Percentiles rank a stretch among this genome's conserved stretches.
Conservation (phyloP, 1,140 invertebrate species). For the Zophobas morio region DNA sequence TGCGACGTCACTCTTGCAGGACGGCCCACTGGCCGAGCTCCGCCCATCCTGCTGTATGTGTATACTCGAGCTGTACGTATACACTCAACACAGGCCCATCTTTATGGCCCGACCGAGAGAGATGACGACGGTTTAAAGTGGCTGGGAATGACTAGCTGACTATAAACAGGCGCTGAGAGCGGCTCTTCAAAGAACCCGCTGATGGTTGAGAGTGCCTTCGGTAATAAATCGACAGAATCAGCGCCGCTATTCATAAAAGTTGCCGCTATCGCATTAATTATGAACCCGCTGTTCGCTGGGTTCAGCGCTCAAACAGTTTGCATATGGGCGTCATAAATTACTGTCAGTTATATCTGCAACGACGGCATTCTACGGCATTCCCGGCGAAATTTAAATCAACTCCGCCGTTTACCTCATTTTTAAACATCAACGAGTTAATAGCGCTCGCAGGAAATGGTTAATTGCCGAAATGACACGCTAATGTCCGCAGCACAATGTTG, state of each 20-base stretch:
- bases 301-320: slow-evolving; percentile 60
- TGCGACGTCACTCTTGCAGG: slow-evolving; percentile 71
- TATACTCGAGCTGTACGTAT: slow-evolving; percentile 44
- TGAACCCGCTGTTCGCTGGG: slow-evolving; percentile 59
- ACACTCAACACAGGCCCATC: slow-evolving; percentile 70
- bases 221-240: slow-evolving; percentile 65
- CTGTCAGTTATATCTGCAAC: slow-evolving; percentile 56
- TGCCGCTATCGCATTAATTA: slow-evolving; percentile 66
- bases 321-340: slow-evolving; percentile 64
- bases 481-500: slow-evolving; percentile 16
- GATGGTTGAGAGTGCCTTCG: slow-evolving; percentile 62
- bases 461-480: slow-evolving; percentile 22
- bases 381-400: slow-evolving; percentile 56
- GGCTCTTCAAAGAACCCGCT: slow-evolving; percentile 59
- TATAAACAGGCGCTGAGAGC: slow-evolving; percentile 57
- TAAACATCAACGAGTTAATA: slow-evolving; percentile 53
- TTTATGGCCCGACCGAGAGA: slow-evolving; percentile 68
- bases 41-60: slow-evolving; percentile 64
- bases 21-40: slow-evolving; percentile 72
- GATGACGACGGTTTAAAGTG: slow-evolving; percentile 46
- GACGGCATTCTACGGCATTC: slow-evolving; percentile 54
- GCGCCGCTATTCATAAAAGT: slow-evolving; percentile 66
- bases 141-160: slow-evolving; percentile 55
- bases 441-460: slow-evolving; percentile 18
- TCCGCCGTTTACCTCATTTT: slow-evolving; percentile 47